phyloP scores from a whole-genome alignment of 2,888 invertebrate species.

The Ennomos quercinarius region DNA sequence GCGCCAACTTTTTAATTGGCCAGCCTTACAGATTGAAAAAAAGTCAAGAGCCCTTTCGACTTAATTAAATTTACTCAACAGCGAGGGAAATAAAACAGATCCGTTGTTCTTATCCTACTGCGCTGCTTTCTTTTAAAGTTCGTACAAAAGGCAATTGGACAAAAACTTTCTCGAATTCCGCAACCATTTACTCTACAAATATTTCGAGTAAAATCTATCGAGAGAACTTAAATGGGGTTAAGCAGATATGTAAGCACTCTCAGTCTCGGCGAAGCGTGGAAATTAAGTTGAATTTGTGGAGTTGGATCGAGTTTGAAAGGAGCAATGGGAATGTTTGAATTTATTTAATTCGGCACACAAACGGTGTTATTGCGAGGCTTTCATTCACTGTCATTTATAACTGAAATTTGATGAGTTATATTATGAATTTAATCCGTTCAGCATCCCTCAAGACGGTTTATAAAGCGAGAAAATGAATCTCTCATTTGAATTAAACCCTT shows the following conservation, averaged over 20 bases:
- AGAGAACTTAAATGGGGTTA: conserved; percentile 28
- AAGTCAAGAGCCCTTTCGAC: conserved; percentile 69
- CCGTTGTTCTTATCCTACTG: conserved; percentile 52
- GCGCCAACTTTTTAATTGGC: conserved; percentile 80
- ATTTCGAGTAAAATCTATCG: conserved; percentile 16
- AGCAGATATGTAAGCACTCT: conserved; percentile 29
- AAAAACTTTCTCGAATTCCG: conserved; percentile 41
- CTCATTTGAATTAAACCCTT: conserved; percentile 62
- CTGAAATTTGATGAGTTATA: conserved; percentile 49
- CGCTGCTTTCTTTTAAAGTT: conserved; percentile 54
- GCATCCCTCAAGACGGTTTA: conserved; percentile 43
- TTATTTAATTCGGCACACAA: conserved; percentile 42
- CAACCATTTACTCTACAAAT: conserved; percentile 8
- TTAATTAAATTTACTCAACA: conserved; percentile 78
- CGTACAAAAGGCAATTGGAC: conserved; percentile 59
- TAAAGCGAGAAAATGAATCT: conserved; percentile 55
- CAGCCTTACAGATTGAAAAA: conserved; percentile 72
- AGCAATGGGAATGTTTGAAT: conserved; percentile 36
- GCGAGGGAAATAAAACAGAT: conserved; percentile 62
- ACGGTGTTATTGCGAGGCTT: conserved; percentile 31
- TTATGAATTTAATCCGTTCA: conserved; percentile 48
- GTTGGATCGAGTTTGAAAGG: conserved; percentile 26
- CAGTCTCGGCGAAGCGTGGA: conserved; percentile 23
- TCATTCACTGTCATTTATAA: conserved; percentile 44
- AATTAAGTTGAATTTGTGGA: conserved; percentile 32